Evolutionary conservation across 2,888 invertebrate genomes (phyloP).

Genomic region (Chloroclystis v-ata): DNA sequence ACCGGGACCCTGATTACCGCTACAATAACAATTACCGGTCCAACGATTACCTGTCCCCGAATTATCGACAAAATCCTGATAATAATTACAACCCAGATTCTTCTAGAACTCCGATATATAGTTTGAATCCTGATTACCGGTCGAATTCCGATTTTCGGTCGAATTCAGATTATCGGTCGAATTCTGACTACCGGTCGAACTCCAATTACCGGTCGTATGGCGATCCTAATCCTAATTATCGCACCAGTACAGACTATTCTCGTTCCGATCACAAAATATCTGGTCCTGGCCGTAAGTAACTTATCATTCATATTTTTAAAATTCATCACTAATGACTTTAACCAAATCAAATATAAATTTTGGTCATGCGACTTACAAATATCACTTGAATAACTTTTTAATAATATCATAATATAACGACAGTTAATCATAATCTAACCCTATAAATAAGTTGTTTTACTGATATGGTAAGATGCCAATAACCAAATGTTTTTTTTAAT

Average conservation of each 20-base stretch:
- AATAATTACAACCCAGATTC: slow-evolving; percentile 6
- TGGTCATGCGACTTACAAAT: neutral
- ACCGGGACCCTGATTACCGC: slow-evolving; percentile 8
- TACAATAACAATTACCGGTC: slow-evolving; percentile 1
- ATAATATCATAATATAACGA: too few species aligned
- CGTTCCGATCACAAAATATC: slow-evolving; percentile 4
- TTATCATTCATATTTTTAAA: neutral
- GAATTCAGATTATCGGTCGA: slow-evolving; percentile 3
- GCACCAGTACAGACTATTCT: slow-evolving; percentile 2
- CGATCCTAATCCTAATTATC: slow-evolving; percentile 1
- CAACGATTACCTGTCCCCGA: slow-evolving; percentile 2
- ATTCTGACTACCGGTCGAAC: slow-evolving; percentile 2
- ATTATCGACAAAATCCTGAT: slow-evolving; percentile 11
- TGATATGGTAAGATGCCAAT: too few species aligned
- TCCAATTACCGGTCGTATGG: neutral
- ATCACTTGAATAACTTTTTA: too few species aligned
- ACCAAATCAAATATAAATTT: too few species aligned
- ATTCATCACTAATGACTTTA: too few species aligned
- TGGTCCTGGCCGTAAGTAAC: slow-evolving; percentile 13
- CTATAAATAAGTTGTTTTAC: too few species aligned
- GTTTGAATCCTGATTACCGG: slow-evolving; percentile 8
- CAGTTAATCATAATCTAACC: too few species aligned
- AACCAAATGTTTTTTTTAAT: too few species aligned
- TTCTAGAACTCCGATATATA: neutral
- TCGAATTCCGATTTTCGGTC: slow-evolving; percentile 3